These are phyloP conservation scores for Altica lythri DNA, from an alignment of 2,888 invertebrate genomes.

Conservation along the genomic window DNA sequence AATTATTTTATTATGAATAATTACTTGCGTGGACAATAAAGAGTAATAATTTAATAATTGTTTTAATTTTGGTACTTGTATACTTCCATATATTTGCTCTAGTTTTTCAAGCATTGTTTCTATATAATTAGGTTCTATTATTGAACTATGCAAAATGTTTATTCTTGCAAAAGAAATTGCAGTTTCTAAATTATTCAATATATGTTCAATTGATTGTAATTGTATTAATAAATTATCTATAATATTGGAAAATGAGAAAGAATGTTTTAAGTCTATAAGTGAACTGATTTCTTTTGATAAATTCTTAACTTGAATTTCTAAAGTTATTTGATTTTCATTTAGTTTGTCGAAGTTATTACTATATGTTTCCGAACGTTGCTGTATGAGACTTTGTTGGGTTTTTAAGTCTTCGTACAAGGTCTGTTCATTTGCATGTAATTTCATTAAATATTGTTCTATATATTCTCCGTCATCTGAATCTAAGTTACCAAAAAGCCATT, in stretches of 20 bases:
- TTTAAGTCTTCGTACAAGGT: neutral
- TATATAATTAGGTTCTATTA: slow-evolving; percentile 5
- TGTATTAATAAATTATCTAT: slow-evolving; percentile 1
- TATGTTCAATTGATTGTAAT: neutral
- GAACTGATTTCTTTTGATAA: neutral
- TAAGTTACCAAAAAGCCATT: slow-evolving; percentile 5
- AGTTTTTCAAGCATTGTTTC: neutral
- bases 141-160: slow-evolving; percentile 1
- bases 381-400: neutral
- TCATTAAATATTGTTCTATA: neutral
- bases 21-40: slow-evolving; percentile 5
- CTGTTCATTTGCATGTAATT: neutral
- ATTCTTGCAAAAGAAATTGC: neutral
- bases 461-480: slow-evolving; percentile 1
- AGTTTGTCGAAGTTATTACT: slow-evolving; percentile 10
- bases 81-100: neutral
- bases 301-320: neutral
- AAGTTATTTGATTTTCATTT: slow-evolving; percentile 13
- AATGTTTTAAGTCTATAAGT: neutral
- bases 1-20: slow-evolving; percentile 3
- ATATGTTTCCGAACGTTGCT: neutral
- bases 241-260: slow-evolving; percentile 1
- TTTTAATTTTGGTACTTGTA: neutral
- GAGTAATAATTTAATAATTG: slow-evolving; percentile 1
- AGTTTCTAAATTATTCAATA: neutral